Percentiles rank a stretch among this genome's conserved stretches.
phyloP scores from a whole-genome alignment of 2,797 vertebrate genomes.

The Loriculus beryllinus region DNA sequence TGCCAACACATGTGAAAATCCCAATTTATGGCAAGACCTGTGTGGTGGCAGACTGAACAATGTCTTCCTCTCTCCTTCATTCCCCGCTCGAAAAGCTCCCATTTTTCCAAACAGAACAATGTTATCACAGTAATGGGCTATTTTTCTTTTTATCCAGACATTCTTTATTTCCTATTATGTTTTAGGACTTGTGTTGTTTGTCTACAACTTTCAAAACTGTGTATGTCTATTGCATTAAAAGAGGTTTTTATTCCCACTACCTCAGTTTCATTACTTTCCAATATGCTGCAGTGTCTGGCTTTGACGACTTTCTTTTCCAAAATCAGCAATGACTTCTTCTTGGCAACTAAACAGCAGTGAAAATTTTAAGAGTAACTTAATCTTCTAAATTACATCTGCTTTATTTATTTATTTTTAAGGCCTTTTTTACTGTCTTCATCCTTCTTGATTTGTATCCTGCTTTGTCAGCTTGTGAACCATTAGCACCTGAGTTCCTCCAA shows the following conservation, averaged over 20 bases:
- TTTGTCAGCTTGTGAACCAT: neutral
- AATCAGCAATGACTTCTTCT: constrained; percentile 5
- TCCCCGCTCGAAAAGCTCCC: neutral
- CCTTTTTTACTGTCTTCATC: neutral
- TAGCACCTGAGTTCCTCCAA: neutral
- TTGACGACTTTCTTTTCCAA: neutral
- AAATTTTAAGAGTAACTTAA: constrained; percentile 27
- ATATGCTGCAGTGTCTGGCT: constrained; percentile 14
- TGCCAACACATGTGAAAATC: neutral
- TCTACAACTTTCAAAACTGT: neutral
- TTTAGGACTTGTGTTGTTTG: neutral
- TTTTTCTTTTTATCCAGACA: neutral
- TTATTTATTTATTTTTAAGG: constrained; percentile 29
- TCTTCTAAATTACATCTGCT: constrained; percentile 33
- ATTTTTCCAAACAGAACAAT: neutral
- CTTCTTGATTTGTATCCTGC: neutral
- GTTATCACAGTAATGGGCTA: neutral
- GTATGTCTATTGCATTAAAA: neutral
- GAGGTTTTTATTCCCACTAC: neutral
- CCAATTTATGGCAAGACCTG: neutral
- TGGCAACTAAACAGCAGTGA: constrained; percentile 18
- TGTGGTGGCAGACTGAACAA: neutral
- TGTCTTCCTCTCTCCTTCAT: neutral
- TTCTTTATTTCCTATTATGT: neutral
- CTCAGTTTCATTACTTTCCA: constrained; percentile 27